Conservation (phyloP, 2,113 vertebrate genomes). For the Tretioscincus oriximinensis region DNA sequence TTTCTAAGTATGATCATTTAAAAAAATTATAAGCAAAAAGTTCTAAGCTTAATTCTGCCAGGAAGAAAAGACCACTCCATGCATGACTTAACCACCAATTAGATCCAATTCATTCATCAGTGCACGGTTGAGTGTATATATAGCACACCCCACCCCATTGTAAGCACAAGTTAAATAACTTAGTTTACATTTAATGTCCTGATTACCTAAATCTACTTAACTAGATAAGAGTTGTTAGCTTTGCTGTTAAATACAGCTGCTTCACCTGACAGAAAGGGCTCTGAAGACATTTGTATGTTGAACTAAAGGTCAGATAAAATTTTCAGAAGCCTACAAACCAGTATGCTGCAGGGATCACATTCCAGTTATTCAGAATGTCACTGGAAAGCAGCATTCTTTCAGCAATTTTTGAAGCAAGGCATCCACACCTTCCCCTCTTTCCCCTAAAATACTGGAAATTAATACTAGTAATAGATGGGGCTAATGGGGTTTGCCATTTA, state of each 20-base stretch:
- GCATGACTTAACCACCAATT: background rate
- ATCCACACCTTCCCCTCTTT: too few relatives aligned
- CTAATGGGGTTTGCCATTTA: too few relatives aligned
- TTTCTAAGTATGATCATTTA: too few relatives aligned
- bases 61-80: background rate
- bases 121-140: background rate
- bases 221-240: background rate
- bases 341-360: background rate
- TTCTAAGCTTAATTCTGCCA: background rate
- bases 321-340: background rate
- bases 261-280: background rate
- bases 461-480: too few relatives aligned
- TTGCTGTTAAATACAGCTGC: background rate
- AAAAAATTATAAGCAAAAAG: too few relatives aligned
- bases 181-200: background rate
- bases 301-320: background rate
- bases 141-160: background rate
- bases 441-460: too few relatives aligned
- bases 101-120: background rate
- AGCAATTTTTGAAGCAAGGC: too few relatives aligned
- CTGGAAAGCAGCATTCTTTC: too few relatives aligned
- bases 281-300: background rate
- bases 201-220: background rate
- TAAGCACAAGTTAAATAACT: background rate
- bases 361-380: background rate